These are phyloP conservation scores for Chrysemys picta DNA, from an alignment of 2,113 vertebrate genomes.

Conservation along the genomic window DNA sequence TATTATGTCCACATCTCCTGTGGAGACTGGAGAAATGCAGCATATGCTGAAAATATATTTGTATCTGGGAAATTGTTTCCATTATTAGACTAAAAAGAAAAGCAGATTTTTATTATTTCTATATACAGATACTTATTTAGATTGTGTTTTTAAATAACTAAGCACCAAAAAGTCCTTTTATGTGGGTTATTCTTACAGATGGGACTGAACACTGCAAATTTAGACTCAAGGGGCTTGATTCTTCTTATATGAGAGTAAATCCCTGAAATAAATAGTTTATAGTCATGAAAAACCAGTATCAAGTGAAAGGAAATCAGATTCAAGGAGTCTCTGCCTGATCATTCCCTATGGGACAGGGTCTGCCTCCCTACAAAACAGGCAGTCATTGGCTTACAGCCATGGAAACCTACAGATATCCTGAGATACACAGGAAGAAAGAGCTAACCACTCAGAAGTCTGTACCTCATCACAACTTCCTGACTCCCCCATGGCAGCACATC, in stretches of 20 bases:
- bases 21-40: not conserved
- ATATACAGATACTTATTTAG: not conserved
- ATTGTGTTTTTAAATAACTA: not conserved
- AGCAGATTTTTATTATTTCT: not conserved
- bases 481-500: not conserved
- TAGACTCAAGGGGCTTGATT: not conserved
- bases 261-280: not conserved
- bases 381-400: slow-evolving; percentile 24
- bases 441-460: slow-evolving; percentile 1
- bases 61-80: not conserved
- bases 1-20: slow-evolving; percentile 8
- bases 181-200: not conserved
- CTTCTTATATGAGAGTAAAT: not conserved
- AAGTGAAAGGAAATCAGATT: not conserved
- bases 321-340: not conserved
- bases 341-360: not conserved
- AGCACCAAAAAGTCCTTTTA: not conserved
- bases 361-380: not conserved
- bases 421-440: slow-evolving; percentile 29
- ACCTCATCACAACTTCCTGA: not conserved
- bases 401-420: not conserved
- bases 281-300: not conserved
- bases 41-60: not conserved
- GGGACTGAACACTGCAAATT: not conserved
- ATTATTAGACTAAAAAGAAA: not conserved